Base-by-base conservation (phyloP, 2,888 invertebrate genomes). In the Sinopyrophorus schimmeli region DNA sequence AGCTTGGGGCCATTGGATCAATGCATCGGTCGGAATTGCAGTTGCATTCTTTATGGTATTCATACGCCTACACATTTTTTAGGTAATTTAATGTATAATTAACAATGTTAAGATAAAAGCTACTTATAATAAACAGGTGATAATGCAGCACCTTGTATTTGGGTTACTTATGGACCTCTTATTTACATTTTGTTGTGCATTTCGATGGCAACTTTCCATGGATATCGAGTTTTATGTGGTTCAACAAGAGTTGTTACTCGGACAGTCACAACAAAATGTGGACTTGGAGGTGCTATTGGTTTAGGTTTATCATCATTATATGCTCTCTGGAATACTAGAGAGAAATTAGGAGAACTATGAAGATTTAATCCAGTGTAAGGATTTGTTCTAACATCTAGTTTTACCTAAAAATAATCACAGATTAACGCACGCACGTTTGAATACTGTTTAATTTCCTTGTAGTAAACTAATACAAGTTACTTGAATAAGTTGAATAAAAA, bases 1-100 rank as follows among this genome's bases (percentile, higher is more conserved):
- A 41, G 80, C 82, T 0, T 86, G 83, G 78, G 77, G 80, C 30
- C 85, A 86, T 65, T 86, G 86, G 86, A 86, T 61, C 80, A 81
- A 30, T 86, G 86, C 58, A 77, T 79, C 1, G 81, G 83, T 58
- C 78, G 78, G 3, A 84, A 83, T 62, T 86, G 86, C 62, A 86
- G 85, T 26, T 86, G 86, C 60, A 82, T 84, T 59, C 73, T 86
- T 23, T 83, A 81, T 65, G 84, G 83, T 1, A 72, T 78, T 40
- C 79, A 80, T 59, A 81, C 83, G 9, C 78, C 74, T 39, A 79
- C 77, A 26, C 78, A 78, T 59, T 86, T 86, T 60, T 79, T 71
- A 53, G 74, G 74, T 70, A 63, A n/a, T n/a, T n/a, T n/a, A n/a
- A n/a, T n/a, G n/a, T n/a, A n/a, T n/a, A n/a, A n/a, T n/a, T n/a